Evolutionary conservation across 2,797 vertebrate species (phyloP).

Genomic region (Lagodon rhomboides): DNA sequence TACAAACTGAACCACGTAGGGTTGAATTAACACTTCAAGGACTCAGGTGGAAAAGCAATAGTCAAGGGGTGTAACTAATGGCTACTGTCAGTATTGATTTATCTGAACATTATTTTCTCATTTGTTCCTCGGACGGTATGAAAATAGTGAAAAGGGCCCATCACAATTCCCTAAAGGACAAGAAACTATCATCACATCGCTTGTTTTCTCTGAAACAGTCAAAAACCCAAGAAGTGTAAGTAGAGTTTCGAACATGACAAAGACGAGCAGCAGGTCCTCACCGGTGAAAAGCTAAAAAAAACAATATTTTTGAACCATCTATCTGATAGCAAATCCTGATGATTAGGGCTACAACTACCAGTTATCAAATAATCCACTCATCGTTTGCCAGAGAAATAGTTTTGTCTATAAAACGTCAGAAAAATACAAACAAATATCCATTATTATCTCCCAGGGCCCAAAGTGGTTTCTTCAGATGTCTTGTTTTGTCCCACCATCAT

Average conservation of each 20-base stretch:
- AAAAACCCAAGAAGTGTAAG: not conserved
- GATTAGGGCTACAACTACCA: not conserved
- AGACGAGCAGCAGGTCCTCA: not conserved
- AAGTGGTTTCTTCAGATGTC: not conserved
- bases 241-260: not conserved
- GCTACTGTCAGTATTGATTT: not conserved
- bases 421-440: not conserved
- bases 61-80: not conserved
- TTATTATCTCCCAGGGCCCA: not conserved
- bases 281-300: not conserved
- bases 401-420: constrained; percentile 3
- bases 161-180: not conserved
- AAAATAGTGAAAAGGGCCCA: not conserved
- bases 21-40: not conserved
- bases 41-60: not conserved
- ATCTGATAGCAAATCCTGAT: not conserved
- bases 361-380: not conserved
- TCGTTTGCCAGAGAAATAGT: not conserved
- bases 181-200: not conserved
- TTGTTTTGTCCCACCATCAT: not conserved
- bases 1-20: too few species aligned
- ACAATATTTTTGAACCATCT: not conserved
- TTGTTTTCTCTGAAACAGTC: not conserved
- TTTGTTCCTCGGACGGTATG: not conserved
- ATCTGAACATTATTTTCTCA: not conserved